Evolutionary conservation across 2,113 vertebrate genomes (phyloP), one percentile per base, ranked within the genome.

Genomic region (Pterocles burchelli): DNA sequence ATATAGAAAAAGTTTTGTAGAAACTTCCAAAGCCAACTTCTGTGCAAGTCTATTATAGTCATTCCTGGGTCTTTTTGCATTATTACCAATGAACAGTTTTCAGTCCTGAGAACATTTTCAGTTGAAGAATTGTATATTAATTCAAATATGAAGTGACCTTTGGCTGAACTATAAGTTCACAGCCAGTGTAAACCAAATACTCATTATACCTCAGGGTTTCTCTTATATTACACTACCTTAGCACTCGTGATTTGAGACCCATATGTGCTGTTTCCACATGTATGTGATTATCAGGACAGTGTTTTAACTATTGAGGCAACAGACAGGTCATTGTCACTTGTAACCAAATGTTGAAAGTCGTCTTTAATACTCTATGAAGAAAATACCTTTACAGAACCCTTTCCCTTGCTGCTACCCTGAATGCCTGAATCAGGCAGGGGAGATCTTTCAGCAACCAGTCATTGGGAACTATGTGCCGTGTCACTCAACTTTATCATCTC

Each of bases 301-400:
- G 36, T 68, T 84, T 91, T 65, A 76, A 31, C 25, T 61, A 16
- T 21, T n/a, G 26, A 81, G 38, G 33, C n/a, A 46, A 46, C 10
- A 52, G 7, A 43, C 16, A 46, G 12, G 4, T 68, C 3, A n/a
- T 77, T 61, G 77, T 17, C 6, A 34, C 6, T 29, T 6, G 3
- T 17, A 72, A 36, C 7, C 26, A 57, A 57, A n/a, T 0, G 1
- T 29, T 73, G 7, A 59, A 76, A 2, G 0, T 5, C 72, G 46
- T 55, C 31, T 59, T 3, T 31, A 65, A 46, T 19, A 52, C 8
- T 36, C 9, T 24, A 1, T 21, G 31, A 61, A 57, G 18, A 72
- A 2, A 49, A 54, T 5, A 45, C 4, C 15, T 85, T 61, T 29
- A 36, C 7, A 46, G 25, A 77, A 41, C 2, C 11, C 22, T 57